These are phyloP conservation scores for Carollia perspicillata DNA, from an alignment of 2,113 vertebrate species.

Conservation along the genomic window DNA sequence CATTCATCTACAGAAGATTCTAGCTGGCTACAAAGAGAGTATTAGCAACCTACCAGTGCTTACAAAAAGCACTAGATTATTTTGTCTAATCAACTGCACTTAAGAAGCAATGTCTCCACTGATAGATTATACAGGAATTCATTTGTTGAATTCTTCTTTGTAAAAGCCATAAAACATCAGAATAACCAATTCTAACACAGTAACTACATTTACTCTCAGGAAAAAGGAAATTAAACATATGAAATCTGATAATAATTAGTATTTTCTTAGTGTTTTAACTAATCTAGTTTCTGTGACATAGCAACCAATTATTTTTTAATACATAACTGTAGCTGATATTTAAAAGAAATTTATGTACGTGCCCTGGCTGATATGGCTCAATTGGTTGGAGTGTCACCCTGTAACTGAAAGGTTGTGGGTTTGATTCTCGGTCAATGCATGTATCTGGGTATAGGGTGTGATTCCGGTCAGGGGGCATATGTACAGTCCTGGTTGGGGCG, in stretches of 20 bases:
- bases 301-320: conserved; percentile 36
- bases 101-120: background rate
- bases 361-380: too few species aligned
- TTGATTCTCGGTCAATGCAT: too few species aligned
- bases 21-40: background rate
- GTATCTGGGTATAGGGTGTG: too few species aligned
- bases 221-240: conserved; percentile 41
- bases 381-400: too few species aligned
- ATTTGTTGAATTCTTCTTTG: background rate
- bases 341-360: background rate
- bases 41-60: background rate
- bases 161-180: conserved; percentile 29
- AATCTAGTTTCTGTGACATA: background rate
- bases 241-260: background rate
- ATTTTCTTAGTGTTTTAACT: conserved; percentile 23
- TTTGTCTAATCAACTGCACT: background rate
- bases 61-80: conserved; percentile 19
- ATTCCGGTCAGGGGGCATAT: rapidly evolving
- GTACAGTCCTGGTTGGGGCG: too few species aligned
- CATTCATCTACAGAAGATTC: background rate
- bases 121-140: background rate
- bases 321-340: conserved; percentile 16
- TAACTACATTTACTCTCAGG: conserved; percentile 11
- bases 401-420: too few species aligned
- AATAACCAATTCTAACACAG: conserved; percentile 1